Base-by-base conservation (phyloP, 2,888 invertebrate genomes). In the Tortrix viridana region DNA sequence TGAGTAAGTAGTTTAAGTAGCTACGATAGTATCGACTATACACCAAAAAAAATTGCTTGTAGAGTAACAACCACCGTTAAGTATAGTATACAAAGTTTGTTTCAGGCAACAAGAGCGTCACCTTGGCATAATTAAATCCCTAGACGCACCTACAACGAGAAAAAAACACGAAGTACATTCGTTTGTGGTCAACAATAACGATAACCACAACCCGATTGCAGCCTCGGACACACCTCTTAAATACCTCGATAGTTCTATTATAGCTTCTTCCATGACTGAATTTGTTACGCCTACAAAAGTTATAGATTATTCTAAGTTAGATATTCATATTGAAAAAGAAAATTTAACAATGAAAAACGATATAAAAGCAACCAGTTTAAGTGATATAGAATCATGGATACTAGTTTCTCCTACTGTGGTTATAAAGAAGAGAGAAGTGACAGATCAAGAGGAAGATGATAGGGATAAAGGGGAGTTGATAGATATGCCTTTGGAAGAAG, bases 71-170 rank as follows among this genome's bases (percentile, higher is more conserved):
- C 12, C 32, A 32, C 12, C 32, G 9, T 12, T 32, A 12, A 12
- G 32, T 32, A 32, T 32, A 26, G 26, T 9, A 12, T 26, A 26
- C 32, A 3, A 4, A 3, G 3, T 7, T 7, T 54, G 26, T 83
- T 87, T 32, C 85, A 96, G 96, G 72, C 97, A 97, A 79, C 97
- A 97, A 86, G 96, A 96, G 76, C 93, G 93, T 61, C 97, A 97
- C 80, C 93, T 97, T 56, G 97, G 97, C 7, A 95, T 96, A 64
- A 93, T 94, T 22, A 88, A 93, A 77, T 84, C 93, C 71, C 80
- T 90, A 76, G 88, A 92, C 61, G 87, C 92, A 53, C 87, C 88
- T 7, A 83, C 88, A 19, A 72, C 88, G 57, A 84, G 89, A 67
- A 92, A 86, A 71, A 92, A 88, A 80, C 92, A 92, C 66, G 92